Base-by-base conservation (phyloP, 2,113 vertebrate species). In the Lagopus leucura region DNA sequence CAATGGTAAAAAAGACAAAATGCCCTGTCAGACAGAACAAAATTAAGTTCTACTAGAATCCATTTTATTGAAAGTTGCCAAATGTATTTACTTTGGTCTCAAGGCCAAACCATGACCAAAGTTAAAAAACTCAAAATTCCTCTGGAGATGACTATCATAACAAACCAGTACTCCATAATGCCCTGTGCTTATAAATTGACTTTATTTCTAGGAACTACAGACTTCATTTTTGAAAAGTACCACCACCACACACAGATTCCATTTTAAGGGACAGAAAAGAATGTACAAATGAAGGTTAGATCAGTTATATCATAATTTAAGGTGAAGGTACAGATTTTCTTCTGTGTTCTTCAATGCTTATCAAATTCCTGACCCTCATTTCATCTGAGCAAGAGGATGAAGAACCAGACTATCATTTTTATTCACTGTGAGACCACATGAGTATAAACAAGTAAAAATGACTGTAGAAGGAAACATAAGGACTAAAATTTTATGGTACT, bases 131-230 rank as follows among this genome's bases (percentile, higher is more conserved):
- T 82, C 67, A 77, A n/a, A 80, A 87, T 91, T 85, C 45, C n/a
- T 70, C 13, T 67, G 38, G 8, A 83, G 60, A 90, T 66, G 45
- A 18, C 69, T 70, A 82, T 79, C 81, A 89, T 92, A 71, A 87
- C 40, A 80, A 77, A 55, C 28, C 75, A 32, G 40, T 81, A 88
- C 32, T 89, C 38, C 13, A 17, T 11, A 73, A 42, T 34, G 38
- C 48, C 48, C 64, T 83, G 77, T 30, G 64, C 10, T 89, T 60
- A 85, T 45, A 89, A 75, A 84, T 76, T 52, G 73, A 67, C 25
- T 78, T 92, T 80, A 77, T 86, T 92, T 94, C 92, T 93, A 93
- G 82, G 65, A 95, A 91, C 63, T 76, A 94, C 60, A 88, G 32
- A 67, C 19, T 82, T 64, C 81, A 14, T 85, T 93, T 92, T 87